Evolutionary conservation across 2,888 invertebrate species (phyloP), one percentile per base, ranked within the genome.

Genomic region (Plagiodera versicolora): DNA sequence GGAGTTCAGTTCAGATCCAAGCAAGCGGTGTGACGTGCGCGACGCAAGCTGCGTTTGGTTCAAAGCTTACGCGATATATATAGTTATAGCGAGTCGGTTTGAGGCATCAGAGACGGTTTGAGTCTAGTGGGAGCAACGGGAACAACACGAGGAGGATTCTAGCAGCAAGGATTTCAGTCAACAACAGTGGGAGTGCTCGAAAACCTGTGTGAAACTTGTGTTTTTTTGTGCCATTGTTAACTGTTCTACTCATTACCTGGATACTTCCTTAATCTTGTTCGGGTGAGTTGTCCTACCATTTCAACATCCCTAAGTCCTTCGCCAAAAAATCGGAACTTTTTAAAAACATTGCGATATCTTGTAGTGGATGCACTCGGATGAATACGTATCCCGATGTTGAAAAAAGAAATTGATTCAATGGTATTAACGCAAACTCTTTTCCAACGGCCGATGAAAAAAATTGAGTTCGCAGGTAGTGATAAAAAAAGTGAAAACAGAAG

Each of bases 1-100:
- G 11, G 56, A 56, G 60, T 56, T 63, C 57, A 63, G 63, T 66
- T 58, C 60, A 63, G 66, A 61, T 63, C 56, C 57, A 47, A 63
- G 56, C 18, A 32, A 24, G 57, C 32, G 46, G 49, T 8, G 32
- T 4, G 11, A 35, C 56, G 55, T 10, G 51, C 50, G 56, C 49
- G 56, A 28, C 30, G 16, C 39, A 24, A 28, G 20, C 44, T 35
- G 46, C 19, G 19, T 56, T 16, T 19, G 30, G 35, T 32, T 19
- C 46, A 9, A n/a, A 39, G 51, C 44, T 47, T 56, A 50, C 66
- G 66, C 57, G 60, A 50, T 61, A 57, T 60, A 57, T 39, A 39
- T 39, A 39, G 39, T 39, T 10, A 39, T 14, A 39, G 4, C 8
- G 39, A 39, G n/a, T 39, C 39, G 39, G 39, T 39, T 39, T 4